A percentile compares a stretch with the other conserved stretches of the same genome.
These are phyloP conservation scores for Siphlonurus alternatus DNA, from an alignment of 2,888 invertebrate species.

Conservation along the genomic window DNA sequence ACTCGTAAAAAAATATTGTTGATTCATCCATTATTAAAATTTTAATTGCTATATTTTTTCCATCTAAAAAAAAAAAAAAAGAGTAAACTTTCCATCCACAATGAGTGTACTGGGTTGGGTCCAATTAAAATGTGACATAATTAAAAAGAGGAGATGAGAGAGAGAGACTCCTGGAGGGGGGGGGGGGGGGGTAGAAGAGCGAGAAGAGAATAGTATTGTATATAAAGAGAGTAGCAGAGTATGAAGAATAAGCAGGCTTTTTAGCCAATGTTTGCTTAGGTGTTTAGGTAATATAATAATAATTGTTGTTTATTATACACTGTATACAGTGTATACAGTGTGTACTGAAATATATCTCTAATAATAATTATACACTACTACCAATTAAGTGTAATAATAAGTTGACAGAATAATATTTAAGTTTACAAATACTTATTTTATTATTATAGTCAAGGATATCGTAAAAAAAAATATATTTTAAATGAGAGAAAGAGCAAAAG, in stretches of 20 bases:
- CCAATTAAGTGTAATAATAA: too few relatives aligned
- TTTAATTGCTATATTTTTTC: neutral
- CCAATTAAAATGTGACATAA: neutral
- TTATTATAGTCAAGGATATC: too few relatives aligned
- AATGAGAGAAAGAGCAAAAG: neutral
- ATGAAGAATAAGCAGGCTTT: too few relatives aligned
- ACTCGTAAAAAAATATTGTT: neutral
- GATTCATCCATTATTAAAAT: neutral
- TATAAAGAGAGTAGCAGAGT: neutral
- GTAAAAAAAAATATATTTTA: too few relatives aligned
- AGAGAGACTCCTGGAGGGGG: neutral
- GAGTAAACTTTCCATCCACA: neutral
- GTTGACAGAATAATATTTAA: too few relatives aligned
- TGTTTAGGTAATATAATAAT: too few relatives aligned
- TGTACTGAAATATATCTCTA: too few relatives aligned
- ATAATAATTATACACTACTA: too few relatives aligned
- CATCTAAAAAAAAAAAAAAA: neutral
- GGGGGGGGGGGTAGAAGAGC: neutral
- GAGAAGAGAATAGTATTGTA: neutral
- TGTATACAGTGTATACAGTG: too few relatives aligned
- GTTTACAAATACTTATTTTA: too few relatives aligned
- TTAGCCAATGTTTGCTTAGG: too few relatives aligned
- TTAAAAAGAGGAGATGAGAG: neutral
- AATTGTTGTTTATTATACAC: too few relatives aligned
- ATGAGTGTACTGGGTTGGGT: neutral